Evolutionary conservation across 2,797 vertebrate species (phyloP).

Genomic region (Chloroceryle inda): DNA sequence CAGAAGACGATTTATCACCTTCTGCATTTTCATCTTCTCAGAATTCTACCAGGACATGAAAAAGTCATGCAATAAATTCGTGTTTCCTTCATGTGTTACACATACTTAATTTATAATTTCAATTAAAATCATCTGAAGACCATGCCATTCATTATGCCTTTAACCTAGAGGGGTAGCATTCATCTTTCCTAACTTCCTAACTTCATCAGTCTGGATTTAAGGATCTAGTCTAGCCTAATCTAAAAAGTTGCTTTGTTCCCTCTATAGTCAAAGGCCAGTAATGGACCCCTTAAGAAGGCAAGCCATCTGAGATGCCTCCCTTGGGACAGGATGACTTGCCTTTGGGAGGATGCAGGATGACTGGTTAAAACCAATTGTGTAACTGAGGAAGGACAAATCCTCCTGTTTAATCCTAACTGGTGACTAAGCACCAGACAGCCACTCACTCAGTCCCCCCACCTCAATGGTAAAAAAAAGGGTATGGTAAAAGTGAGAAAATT

Average conservation of each 20-base stretch:
- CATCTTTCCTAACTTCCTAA: neutral
- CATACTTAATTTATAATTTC: neutral
- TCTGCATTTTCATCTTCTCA: neutral
- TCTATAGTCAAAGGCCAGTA: neutral
- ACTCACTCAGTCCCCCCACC: neutral
- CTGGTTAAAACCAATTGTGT: neutral
- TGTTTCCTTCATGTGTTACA: neutral
- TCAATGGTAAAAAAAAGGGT: no score
- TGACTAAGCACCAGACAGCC: neutral
- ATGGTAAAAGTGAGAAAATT: no score
- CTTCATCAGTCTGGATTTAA: neutral
- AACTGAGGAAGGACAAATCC: neutral
- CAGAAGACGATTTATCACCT: neutral
- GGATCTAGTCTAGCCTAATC: neutral
- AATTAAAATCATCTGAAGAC: slow-evolving; percentile 5
- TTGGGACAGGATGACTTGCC: neutral
- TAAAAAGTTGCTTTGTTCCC: neutral
- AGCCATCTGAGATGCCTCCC: neutral
- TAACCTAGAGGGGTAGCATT: neutral
- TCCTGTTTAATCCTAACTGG: neutral
- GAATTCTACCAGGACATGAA: neutral
- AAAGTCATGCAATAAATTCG: neutral
- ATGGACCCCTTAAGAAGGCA: neutral
- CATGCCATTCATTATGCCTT: neutral
- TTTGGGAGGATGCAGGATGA: neutral